Base-by-base conservation (phyloP, 2,888 invertebrate genomes). In the Nymphalis polychloros region DNA sequence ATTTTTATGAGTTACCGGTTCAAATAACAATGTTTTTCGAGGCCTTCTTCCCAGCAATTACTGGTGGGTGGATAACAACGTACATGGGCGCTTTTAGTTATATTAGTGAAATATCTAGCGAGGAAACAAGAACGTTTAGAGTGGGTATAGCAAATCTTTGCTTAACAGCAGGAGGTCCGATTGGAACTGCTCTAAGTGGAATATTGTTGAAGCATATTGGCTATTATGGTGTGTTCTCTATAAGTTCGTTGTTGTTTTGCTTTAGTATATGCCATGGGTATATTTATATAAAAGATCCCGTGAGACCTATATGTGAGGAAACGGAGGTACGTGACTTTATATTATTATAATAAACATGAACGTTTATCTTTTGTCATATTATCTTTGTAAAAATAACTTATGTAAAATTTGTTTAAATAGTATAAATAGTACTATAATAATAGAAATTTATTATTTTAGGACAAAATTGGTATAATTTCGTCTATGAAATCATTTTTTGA, bases 41-140 rank as follows among this genome's bases (percentile, higher is more conserved):
- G 71, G 90, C 92, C 0, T 81, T 94, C 59, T 91, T 94, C 31
- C 92, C 93, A 6, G 92, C 93, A 10, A 77, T 94, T 19, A 92
- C 93, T 8, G 94, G 94, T 0, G 92, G 93, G 3, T 93, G 93
- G 93, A 89, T 93, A n/a, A 86, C 92, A 0, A 90, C 91, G 27
- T 93, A 93, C 67, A 92, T 94, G 90, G 93, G 94, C 49, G 88
- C 93, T 57, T 93, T 94, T 85, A 93, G 93, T 70, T 95, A 94
- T 75, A 91, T 95, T 1, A 92, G 94, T 78, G 94, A 94, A 70
- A 85, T 94, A 59, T 93, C 94, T 3, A 89, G 87, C 74, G 87
- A 90, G 27, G 92, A 94, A 67, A 85, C 92, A 0, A 92, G 94
- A 77, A 95, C 95, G 0, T 87, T 93, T 63, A 83, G 95, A 74